Percentiles rank a stretch among this genome's conserved stretches.
Evolutionary conservation across 2,888 invertebrate species (phyloP).

Genomic region (Mongoloraphidia duomilia): DNA sequence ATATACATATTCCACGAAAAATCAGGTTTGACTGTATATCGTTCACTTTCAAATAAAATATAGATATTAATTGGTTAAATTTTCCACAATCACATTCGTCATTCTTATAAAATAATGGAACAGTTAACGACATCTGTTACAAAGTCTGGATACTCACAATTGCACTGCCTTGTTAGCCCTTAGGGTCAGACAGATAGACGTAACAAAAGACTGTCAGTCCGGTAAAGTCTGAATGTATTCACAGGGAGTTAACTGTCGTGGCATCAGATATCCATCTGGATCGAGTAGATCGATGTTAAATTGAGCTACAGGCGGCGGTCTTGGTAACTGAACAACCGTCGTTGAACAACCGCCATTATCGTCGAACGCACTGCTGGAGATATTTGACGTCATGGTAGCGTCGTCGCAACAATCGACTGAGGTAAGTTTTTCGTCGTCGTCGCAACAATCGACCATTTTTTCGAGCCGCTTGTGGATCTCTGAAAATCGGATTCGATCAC

Average conservation of each 20-base stretch:
- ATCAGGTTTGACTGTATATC: too few relatives aligned
- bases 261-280: conserved; percentile 52
- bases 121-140: too few relatives aligned
- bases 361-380: conserved; percentile 4
- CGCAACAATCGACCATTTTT: conserved; percentile 25
- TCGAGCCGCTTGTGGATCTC: conserved; percentile 52
- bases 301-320: conserved; percentile 38
- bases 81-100: too few relatives aligned
- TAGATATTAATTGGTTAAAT: too few relatives aligned
- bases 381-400: conserved; percentile 2
- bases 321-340: conserved; percentile 24
- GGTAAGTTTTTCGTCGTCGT: conserved; percentile 9
- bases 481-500: conserved; percentile 57
- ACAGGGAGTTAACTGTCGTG: conserved; percentile 28
- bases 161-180: too few relatives aligned
- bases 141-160: too few relatives aligned
- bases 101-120: too few relatives aligned
- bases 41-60: too few relatives aligned
- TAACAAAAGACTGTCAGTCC: conserved; percentile 18
- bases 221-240: conserved; percentile 28
- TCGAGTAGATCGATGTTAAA: conserved; percentile 39
- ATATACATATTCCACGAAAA: too few relatives aligned
- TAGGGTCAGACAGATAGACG: too few relatives aligned
- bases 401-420: conserved; percentile 23
- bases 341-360: too few relatives aligned